Percentiles rank a stretch among this genome's conserved stretches.
phyloP scores from a whole-genome alignment of 2,113 vertebrate genomes.

The Cacatua alba region DNA sequence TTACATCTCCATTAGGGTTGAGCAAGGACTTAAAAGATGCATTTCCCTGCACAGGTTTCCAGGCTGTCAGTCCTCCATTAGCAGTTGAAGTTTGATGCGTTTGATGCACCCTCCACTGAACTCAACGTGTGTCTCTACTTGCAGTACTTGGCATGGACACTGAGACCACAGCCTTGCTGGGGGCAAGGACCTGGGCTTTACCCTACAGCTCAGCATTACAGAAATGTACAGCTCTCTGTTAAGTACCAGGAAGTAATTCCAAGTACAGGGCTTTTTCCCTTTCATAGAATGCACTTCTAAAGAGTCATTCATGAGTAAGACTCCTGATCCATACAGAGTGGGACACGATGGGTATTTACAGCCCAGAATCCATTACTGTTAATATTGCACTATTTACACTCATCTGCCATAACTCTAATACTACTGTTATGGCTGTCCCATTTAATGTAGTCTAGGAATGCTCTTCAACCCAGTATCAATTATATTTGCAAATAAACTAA shows the following conservation, averaged over 20 bases:
- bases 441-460: constrained; percentile 39
- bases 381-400: constrained; percentile 1
- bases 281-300: background rate
- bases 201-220: background rate
- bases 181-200: background rate
- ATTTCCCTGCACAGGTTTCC: background rate
- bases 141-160: background rate
- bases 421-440: background rate
- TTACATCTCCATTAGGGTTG: background rate
- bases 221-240: background rate
- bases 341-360: background rate
- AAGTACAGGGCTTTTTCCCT: background rate
- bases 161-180: background rate
- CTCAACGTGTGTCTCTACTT: fast-evolving
- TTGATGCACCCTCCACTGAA: background rate
- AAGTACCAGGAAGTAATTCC: background rate
- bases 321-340: background rate
- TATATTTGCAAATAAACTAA: constrained; percentile 44
- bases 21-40: background rate
- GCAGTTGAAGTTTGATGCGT: background rate
- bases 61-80: background rate
- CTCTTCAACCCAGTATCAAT: constrained; percentile 37
- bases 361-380: constrained; percentile 17
- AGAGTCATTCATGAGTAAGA: background rate
- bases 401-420: constrained; percentile 33